Evolutionary conservation across 2,113 vertebrate species (phyloP).

Genomic region (Haplochromis vanheusdeni): DNA sequence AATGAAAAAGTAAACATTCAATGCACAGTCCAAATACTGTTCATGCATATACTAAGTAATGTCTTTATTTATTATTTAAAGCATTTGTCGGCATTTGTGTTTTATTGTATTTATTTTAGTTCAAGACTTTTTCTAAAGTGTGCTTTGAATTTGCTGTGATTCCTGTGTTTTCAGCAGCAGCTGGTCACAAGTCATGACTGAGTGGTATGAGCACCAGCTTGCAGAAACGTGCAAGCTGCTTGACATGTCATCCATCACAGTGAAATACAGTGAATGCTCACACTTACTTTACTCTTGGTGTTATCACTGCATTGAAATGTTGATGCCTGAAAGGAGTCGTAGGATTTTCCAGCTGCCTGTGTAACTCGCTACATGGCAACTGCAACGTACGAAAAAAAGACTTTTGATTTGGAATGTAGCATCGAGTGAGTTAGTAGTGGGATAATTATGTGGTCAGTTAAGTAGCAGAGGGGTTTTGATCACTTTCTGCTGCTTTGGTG

Average conservation of each 20-base stretch:
- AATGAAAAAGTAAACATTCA: neutral
- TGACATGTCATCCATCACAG: neutral
- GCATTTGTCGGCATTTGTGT: neutral
- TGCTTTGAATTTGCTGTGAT: neutral
- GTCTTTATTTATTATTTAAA: neutral
- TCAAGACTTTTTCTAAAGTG: neutral
- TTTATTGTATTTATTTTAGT: neutral
- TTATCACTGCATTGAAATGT: neutral
- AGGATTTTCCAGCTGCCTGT: neutral
- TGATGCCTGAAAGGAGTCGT: neutral
- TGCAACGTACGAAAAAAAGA: neutral
- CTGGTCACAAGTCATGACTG: neutral
- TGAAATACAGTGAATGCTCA: neutral
- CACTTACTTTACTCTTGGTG: neutral
- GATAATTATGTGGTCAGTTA: neutral
- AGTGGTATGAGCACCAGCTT: neutral
- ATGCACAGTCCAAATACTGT: neutral
- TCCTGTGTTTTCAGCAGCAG: neutral
- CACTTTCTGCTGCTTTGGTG: neutral
- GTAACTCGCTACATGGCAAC: neutral
- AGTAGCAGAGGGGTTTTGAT: neutral
- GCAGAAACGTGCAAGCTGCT: neutral
- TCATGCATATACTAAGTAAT: neutral
- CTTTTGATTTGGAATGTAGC: accelerated
- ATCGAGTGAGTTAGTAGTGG: neutral